Percentiles rank a stretch among this genome's conserved stretches.
Conservation (phyloP, 2,113 vertebrate genomes). For the Toxotes chatareus region DNA sequence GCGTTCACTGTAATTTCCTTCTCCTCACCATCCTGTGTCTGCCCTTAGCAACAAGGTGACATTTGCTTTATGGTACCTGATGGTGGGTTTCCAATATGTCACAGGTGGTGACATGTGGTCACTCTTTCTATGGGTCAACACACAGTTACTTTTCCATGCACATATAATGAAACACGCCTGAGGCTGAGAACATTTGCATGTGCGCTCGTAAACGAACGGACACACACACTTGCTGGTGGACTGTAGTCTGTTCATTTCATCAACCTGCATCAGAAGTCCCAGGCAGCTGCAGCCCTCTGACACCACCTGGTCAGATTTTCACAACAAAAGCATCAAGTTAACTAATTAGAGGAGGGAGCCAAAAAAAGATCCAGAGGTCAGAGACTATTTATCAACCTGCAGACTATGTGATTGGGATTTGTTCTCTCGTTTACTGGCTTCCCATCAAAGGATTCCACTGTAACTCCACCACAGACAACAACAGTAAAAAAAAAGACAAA, state of each 20-base stretch:
- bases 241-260: slow-evolving; percentile 36
- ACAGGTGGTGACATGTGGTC: slow-evolving; percentile 21
- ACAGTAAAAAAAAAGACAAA: slow-evolving; percentile 3
- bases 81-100: slow-evolving; percentile 31
- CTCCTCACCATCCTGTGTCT: slow-evolving; percentile 42
- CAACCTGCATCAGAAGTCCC: slow-evolving; percentile 8
- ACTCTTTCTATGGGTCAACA: slow-evolving; percentile 34
- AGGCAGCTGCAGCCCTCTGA: slow-evolving; percentile 12
- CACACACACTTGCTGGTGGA: background rate
- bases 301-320: background rate
- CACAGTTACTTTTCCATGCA: slow-evolving; percentile 9
- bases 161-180: slow-evolving; percentile 24
- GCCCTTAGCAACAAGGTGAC: slow-evolving; percentile 34
- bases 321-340: background rate
- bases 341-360: background rate
- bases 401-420: slow-evolving; percentile 23
- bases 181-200: slow-evolving; percentile 43
- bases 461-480: slow-evolving; percentile 5
- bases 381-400: background rate
- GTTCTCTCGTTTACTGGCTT: slow-evolving; percentile 48
- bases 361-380: background rate
- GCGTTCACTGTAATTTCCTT: slow-evolving; percentile 52
- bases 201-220: slow-evolving; percentile 29
- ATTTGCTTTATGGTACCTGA: slow-evolving; percentile 9
- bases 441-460: background rate